Conservation (phyloP, 2,888 invertebrate genomes). For the Macrophya alboannulata region DNA sequence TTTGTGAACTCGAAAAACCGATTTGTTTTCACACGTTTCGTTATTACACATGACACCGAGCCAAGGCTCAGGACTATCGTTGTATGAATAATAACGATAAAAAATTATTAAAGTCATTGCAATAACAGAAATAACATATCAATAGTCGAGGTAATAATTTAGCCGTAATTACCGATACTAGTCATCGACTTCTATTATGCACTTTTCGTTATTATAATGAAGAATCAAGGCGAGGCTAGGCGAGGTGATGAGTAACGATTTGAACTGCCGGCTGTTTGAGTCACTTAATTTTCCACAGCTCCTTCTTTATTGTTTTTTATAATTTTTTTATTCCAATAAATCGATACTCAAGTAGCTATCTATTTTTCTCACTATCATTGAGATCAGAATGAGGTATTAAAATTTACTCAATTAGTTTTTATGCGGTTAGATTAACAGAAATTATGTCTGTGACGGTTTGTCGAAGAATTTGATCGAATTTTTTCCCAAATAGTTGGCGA, state of each 20-base stretch:
- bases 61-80: neutral
- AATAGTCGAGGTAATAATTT: neutral
- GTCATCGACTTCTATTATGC: neutral
- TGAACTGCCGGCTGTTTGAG: neutral
- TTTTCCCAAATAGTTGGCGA: too few relatives aligned
- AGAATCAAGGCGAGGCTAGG: neutral
- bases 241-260: slow-evolving; percentile 1
- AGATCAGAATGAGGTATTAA: neutral
- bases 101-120: neutral
- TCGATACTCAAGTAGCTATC: neutral
- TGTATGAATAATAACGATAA: neutral
- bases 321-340: neutral
- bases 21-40: slow-evolving; percentile 39
- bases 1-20: slow-evolving; percentile 26
- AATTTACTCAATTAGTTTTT: too few relatives aligned
- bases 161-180: neutral
- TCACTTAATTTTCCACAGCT: neutral
- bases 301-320: neutral
- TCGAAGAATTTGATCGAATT: too few relatives aligned
- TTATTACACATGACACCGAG: slow-evolving; percentile 23
- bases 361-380: neutral
- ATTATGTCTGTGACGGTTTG: too few relatives aligned
- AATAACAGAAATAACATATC: slow-evolving; percentile 13
- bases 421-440: too few relatives aligned
- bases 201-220: slow-evolving; percentile 5